Base-by-base conservation (phyloP, 2,888 invertebrate species). In the Drosophila vallismaia region DNA sequence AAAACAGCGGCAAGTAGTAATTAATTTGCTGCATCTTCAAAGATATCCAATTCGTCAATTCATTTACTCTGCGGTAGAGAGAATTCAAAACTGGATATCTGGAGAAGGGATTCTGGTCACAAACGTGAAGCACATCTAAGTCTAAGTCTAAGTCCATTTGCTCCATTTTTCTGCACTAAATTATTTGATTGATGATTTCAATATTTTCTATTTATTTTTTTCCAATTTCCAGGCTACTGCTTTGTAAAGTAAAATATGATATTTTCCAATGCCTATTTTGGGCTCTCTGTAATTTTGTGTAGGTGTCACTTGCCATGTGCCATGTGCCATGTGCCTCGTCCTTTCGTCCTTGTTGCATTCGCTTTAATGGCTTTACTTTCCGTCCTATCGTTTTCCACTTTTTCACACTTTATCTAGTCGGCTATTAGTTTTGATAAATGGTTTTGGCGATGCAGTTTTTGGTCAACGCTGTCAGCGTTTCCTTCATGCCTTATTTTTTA, bases 351-450 rank as follows among this genome's bases (percentile, higher is more conserved):
- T 4, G n/a, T 42, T 56, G 31, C 52, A 45, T 38, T 64, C 31
- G 29, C 12, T 49, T 56, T 53, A 26, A 48, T 69, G 38, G 51
- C 52, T 36, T 48, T 38, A 44, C 48, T 36, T 50, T 38, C 24
- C 24, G 44, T 10, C 44, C 62, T 50, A 63, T n/a, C 55, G 60
- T 52, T 57, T 71, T 70, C 57, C 77, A 72, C 71, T 69, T 63
- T 44, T 57, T 50, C 62, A 50, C 50, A 24, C 24, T 58, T 53
- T 55, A 62, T 70, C 82, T 79, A 46, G 54, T 19, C 52, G 49
- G 78, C 80, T 78, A 79, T 82, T 82, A 85, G 68, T 72, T 83
- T 81, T 84, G 82, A 83, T 84, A 71, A 75, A 84, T 82, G 85
- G 76, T 29, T 26, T n/a, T 57, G 56, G 44, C 67, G 79, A 74